Evolutionary conservation across 35 echinoderm and acorn worm species (phyloP), one percentile per base, ranked within the genome.

Genomic region (Heliocidaris tuberculata): DNA sequence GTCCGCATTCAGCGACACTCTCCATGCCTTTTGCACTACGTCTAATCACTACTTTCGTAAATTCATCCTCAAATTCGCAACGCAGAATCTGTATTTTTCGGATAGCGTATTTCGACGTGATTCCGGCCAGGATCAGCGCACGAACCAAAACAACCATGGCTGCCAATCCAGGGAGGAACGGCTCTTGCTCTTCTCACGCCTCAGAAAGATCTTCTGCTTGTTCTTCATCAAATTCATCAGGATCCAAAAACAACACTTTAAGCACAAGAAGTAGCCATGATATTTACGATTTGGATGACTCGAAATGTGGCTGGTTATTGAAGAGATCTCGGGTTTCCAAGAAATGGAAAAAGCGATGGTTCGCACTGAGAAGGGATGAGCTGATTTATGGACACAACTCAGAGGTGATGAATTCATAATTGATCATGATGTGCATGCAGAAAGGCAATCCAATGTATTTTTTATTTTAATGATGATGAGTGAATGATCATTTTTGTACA

Each of bases 291-390:
- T 85, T 92, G 11, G 94, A 97, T 32, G 60, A 96, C 85, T 89
- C 95, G 54, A 97, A 97, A 90, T 96, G 89, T 85, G 97, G 97
- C 35, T 97, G 97, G 97, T 93, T 97, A 49, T 94, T 87, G 86
- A 97, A 97, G 48, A 86, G 97, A 94, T 94, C 94, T 11, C 96
- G 95, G 42, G 65, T 97, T 32, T 95, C 97, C 7, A 94, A 96
- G 30, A 97, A 96, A 93, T 97, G 97, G 97, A 95, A 96, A 49
- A 96, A 94, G 92, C 94, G 94, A 32, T 97, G 97, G 97, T 97
- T 97, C 94, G 61, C 94, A 9, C 85, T 97, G 31, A 95, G 94
- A 60, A 95, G 92, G 88, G 93, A 90, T 17, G 85, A 94, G 47
- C 70, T 97, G 19, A 70, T 95, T 59, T 97, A 97, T 85, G 97